Percentiles rank a stretch among this genome's conserved stretches.
Evolutionary conservation across 2,888 invertebrate genomes (phyloP).

Genomic region (Phalangium opilio): DNA sequence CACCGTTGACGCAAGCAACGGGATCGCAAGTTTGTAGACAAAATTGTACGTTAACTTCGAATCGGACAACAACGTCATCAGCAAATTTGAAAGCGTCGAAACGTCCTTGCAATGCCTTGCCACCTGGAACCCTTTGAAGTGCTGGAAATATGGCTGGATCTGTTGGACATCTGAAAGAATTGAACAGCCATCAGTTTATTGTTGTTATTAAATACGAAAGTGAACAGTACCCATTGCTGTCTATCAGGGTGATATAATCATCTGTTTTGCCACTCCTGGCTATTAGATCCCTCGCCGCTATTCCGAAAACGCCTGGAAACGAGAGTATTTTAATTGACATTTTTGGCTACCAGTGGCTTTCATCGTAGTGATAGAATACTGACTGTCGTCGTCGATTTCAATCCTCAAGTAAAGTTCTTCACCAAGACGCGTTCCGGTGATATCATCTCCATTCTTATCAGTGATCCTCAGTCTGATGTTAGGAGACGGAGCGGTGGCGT

Average conservation of each 20-base stretch:
- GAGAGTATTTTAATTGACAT: too few relatives aligned
- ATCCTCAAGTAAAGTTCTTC: constrained; percentile 49
- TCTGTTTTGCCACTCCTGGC: constrained; percentile 60
- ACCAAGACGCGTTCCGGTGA: constrained; percentile 49
- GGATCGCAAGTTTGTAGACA: constrained; percentile 53
- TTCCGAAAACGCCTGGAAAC: constrained; percentile 32
- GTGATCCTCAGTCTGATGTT: constrained; percentile 42
- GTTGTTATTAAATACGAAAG: too few relatives aligned
- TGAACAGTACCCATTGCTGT: constrained; percentile 36
- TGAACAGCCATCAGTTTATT: too few relatives aligned
- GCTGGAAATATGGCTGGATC: constrained; percentile 37
- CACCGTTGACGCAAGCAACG: constrained; percentile 34
- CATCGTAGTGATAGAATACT: constrained; percentile 4
- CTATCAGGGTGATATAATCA: constrained; percentile 49
- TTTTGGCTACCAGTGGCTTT: too few relatives aligned
- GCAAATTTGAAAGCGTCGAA: constrained; percentile 79
- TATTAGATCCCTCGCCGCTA: constrained; percentile 56
- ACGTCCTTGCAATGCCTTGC: constrained; percentile 27
- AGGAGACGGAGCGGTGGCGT: constrained; percentile 37
- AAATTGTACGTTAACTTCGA: constrained; percentile 65
- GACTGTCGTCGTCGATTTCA: constrained; percentile 41
- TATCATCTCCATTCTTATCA: constrained; percentile 42
- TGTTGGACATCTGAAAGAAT: constrained; percentile 59
- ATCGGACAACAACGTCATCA: constrained; percentile 61
- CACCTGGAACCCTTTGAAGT: constrained; percentile 22